Base-by-base conservation (phyloP, 2,113 vertebrate species). In the Eulemur macaco region DNA sequence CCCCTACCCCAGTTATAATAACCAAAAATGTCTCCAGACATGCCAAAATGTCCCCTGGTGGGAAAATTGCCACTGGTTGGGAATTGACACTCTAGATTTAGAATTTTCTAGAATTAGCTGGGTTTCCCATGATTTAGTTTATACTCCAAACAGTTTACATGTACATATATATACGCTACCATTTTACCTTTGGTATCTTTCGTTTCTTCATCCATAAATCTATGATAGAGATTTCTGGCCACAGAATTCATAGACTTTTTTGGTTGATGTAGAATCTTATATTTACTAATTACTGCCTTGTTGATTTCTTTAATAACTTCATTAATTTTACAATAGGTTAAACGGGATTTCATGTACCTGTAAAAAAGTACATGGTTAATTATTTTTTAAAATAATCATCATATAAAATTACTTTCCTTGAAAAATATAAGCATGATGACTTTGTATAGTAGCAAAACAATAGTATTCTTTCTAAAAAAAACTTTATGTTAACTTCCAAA, bases 201-300 rank as follows among this genome's bases (percentile, higher is more conserved):
- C 0, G 98, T 99, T 98, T 99, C 99, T 95, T 99, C 98, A 13
- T 99, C 98, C 66, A 99, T 98, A 95, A 99, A 99, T 76, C 99
- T 98, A 97, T 99, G 98, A 54, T 99, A 98, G 31, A 99, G 99
- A 45, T 98, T 99, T 77, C 98, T 99, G 37, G 71, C 10, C 0
- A 96, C 3, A 25, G 96, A 98, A 94, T 20, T 99, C 97, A 99
- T 96, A 0, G 95, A 96, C 91, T 98, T 99, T 45, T 96, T 7
- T 0, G 99, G 95, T 66, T 99, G 99, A 42, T 98, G 95, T 34
- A 99, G 2, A 93, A 99, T 99, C 97, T 98, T 99, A 90, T 99
- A 99, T 94, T 99, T 99, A 58, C 94, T 95, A 10, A 90, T 80
- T 34, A 99, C 87, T 0, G 99, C 98, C 20, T 98, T 96, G 97